Conservation (phyloP, 2,888 invertebrate species). For the Tipula lateralis region DNA sequence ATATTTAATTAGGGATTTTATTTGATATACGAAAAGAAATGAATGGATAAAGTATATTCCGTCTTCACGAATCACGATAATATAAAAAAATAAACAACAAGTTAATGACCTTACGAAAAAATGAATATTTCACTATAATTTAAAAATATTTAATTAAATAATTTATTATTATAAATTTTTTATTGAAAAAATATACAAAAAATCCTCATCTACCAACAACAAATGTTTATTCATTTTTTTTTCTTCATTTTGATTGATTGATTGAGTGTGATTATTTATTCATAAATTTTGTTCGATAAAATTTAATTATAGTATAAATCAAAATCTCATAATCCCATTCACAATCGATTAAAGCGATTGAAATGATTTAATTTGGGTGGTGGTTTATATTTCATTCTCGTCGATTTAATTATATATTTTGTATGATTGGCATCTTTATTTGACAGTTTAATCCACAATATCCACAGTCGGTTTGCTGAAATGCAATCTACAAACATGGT, state of each 20-base stretch:
- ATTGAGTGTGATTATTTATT: constrained; percentile 8
- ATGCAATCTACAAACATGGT: too few relatives aligned
- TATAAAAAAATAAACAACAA: not conserved
- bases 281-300: not conserved
- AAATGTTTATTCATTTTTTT: not conserved
- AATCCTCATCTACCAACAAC: not conserved
- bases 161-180: not conserved
- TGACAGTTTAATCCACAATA: not conserved
- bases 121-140: not conserved
- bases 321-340: not conserved
- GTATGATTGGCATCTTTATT: not conserved
- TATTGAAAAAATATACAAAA: not conserved
- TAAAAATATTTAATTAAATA: not conserved
- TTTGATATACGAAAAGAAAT: not conserved
- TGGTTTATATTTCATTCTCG: not conserved
- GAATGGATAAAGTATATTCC: not conserved
- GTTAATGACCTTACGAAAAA: not conserved
- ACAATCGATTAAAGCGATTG: not conserved
- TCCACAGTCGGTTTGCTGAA: too few relatives aligned
- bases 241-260: not conserved
- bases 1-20: not conserved
- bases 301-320: not conserved
- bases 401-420: not conserved
- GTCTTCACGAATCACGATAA: too few relatives aligned
- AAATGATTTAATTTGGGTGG: not conserved